Evolutionary conservation across 2,888 invertebrate species (phyloP), one percentile per base, ranked within the genome.

Genomic region (Aradus depressus): DNA sequence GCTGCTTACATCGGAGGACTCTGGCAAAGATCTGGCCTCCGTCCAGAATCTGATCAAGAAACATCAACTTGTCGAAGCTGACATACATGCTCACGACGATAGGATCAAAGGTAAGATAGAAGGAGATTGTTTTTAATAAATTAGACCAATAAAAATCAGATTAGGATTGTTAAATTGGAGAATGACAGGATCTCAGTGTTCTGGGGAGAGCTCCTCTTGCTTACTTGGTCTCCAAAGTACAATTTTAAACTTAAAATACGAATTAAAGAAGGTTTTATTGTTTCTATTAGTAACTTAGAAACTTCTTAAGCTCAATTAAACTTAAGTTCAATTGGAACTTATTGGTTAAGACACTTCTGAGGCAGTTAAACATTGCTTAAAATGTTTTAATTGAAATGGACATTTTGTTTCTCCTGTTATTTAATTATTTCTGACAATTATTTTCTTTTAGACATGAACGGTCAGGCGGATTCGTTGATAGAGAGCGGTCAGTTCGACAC

Each of bases 21-120:
- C 92, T 41, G 97, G 97, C 58, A 97, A 96, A 69, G 98, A 98
- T 72, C 75, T 98, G 60, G 92, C 95, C 1, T 93, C 95, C 0
- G 97, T 97, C 22, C 97, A 98, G 74, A 97, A 98, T 70, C 76
- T 99, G 59, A 90, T 96, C 80, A 95, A 96, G 75, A 93, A 95
- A 65, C 97, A 97, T 69, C 95, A 96, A 70, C 75, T 98, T 53
- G 90, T 98, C 19, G 97, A 98, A 67, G 97, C 97, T 37, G 97
- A 98, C 68, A 93, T 98, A 64, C 83, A 84, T 63, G 93, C 96
- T 0, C 97, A 98, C 67, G 93, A 93, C 66, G 95, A 92, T 66
- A 79, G 92, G 59, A 90, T 93, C 63, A 84, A 83, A 63, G 87
- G 83, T 77, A 60, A 60, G 52, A 19, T 18, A n/a, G n/a, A n/a